Evolutionary conservation across 2,797 vertebrate species (phyloP).

Genomic region (Ateles fusciceps): DNA sequence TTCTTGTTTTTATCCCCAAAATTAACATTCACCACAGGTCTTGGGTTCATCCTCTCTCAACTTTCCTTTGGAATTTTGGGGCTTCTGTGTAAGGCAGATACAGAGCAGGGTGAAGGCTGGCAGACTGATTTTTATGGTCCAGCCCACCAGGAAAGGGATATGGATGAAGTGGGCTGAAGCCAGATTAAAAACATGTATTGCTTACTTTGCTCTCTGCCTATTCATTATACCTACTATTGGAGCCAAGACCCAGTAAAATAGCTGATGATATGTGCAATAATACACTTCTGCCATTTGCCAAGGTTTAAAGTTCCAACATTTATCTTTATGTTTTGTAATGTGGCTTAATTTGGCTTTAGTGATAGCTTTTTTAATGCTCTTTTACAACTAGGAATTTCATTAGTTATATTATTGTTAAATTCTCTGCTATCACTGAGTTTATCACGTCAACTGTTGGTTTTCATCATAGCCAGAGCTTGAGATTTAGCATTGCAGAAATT

Average conservation of each 20-base stretch:
- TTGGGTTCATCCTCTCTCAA: background rate
- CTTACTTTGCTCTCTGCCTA: background rate
- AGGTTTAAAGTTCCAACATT: background rate
- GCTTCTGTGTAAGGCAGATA: background rate
- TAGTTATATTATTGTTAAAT: background rate
- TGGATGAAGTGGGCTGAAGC: background rate
- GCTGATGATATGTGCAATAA: background rate
- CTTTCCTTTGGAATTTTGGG: background rate
- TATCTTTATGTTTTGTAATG: background rate
- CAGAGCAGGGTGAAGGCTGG: background rate
- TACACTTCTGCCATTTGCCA: background rate
- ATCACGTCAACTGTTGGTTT: background rate
- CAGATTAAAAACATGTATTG: background rate
- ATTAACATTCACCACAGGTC: background rate
- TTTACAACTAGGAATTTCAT: background rate
- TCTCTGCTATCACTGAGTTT: background rate
- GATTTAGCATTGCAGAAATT: background rate
- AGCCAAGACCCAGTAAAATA: background rate
- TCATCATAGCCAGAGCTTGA: background rate
- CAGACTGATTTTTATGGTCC: background rate
- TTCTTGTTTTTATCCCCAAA: background rate
- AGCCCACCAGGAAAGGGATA: background rate
- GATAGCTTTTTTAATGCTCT: background rate
- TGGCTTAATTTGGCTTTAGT: background rate
- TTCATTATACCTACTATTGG: background rate